Conservation (phyloP, 2,888 invertebrate genomes). For the Euphydryas editha region DNA sequence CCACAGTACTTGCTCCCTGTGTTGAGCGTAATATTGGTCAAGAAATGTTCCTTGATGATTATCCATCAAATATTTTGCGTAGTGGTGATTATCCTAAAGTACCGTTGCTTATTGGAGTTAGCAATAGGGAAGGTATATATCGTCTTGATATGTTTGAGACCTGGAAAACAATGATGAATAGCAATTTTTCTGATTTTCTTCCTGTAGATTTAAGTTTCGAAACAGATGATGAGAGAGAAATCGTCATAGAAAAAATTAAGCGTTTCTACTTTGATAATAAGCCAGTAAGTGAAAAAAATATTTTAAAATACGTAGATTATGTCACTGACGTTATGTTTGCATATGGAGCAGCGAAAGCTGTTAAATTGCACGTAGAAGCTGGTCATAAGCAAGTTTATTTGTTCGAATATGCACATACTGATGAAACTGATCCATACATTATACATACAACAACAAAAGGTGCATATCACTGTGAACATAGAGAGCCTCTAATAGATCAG, state of each 20-base stretch:
- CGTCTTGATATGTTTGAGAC: conserved; percentile 43
- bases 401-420: conserved; percentile 57
- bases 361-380: conserved; percentile 50
- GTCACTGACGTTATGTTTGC: conserved; percentile 63
- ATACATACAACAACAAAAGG: conserved; percentile 48
- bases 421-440: conserved; percentile 46
- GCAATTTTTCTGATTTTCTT: conserved; percentile 58
- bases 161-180: conserved; percentile 57
- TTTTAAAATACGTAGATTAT: conserved; percentile 55
- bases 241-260: conserved; percentile 50
- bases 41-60: conserved; percentile 52
- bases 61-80: conserved; percentile 54
- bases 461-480: conserved; percentile 52
- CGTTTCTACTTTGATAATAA: conserved; percentile 52
- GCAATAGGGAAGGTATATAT: conserved; percentile 54
- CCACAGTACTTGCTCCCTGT: conserved; percentile 49
- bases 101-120: conserved; percentile 56
- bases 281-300: conserved; percentile 45
- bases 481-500: conserved; percentile 47
- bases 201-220: conserved; percentile 57
- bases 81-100: conserved; percentile 51
- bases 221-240: conserved; percentile 49
- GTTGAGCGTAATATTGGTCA: conserved; percentile 50
- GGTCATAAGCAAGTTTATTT: conserved; percentile 58
- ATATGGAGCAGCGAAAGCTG: conserved; percentile 49